A percentile compares a stretch with the other conserved stretches of the same genome.
phyloP scores from a whole-genome alignment of 2,797 vertebrate species.

The Lates japonicus region DNA sequence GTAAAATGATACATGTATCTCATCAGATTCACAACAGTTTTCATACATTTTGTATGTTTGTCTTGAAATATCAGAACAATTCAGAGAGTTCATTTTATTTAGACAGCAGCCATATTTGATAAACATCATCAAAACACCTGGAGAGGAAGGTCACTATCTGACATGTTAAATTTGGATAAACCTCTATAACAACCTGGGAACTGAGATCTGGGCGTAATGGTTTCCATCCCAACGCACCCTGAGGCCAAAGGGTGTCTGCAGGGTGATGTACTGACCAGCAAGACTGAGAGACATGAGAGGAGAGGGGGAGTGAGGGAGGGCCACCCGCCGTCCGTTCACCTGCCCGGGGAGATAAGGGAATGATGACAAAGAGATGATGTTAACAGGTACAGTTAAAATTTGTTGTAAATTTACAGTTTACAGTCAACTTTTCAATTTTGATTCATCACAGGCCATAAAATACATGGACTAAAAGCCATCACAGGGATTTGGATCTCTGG shows the following conservation, averaged over 20 bases:
- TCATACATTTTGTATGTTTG: background rate
- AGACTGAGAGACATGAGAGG: constrained; percentile 76
- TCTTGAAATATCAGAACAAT: background rate
- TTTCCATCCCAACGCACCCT: constrained; percentile 88
- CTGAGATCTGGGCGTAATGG: constrained; percentile 85
- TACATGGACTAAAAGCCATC: background rate
- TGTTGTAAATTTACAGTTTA: background rate
- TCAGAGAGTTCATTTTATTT: background rate
- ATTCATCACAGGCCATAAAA: background rate
- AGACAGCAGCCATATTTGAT: background rate
- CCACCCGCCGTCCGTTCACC: constrained; percentile 82
- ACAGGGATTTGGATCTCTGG: background rate
- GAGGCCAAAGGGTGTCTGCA: constrained; percentile 86
- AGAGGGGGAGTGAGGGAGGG: constrained; percentile 83
- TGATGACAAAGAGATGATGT: background rate
- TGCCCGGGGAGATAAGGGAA: constrained; percentile 44
- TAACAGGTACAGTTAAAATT: background rate
- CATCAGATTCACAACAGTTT: background rate
- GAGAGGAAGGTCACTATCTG: background rate
- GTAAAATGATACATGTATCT: background rate
- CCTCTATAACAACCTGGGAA: constrained; percentile 82
- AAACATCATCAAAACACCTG: background rate
- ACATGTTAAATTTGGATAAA: background rate
- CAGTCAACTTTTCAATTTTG: background rate
- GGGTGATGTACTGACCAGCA: constrained; percentile 86